Evolutionary conservation across 2,113 vertebrate species (phyloP), one percentile per base, ranked within the genome.

Genomic region (Tauraco erythrolophus): DNA sequence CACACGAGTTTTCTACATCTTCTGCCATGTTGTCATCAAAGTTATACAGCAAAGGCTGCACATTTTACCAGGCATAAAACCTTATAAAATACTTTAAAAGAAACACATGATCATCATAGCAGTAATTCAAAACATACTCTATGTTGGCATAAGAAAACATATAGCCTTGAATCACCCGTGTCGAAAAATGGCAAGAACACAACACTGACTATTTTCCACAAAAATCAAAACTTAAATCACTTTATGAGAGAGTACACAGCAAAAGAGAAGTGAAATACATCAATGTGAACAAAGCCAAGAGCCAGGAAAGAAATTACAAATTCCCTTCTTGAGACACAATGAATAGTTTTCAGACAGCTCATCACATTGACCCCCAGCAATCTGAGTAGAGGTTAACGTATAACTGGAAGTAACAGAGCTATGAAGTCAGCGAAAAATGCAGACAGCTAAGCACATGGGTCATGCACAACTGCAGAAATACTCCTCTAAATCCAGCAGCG

Each of bases 281-380:
- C 35, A 65, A 57, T 0, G 1, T 43, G 35, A 88, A 88, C 19
- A 41, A 89, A 93, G 19, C 11, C 7, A 8, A 80, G 31, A 58
- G 19, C 15, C 65, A 68, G 21, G 31, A 71, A 84, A 94, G 18
- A 93, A 93, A 96, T 72, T 22, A 64, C 3, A 64, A 82, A 95
- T 82, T 85, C 69, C 21, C 5, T 66, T 84, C 58, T 77, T n/a
- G 48, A 84, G 45, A 88, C 37, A 68, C 17, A 58, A 84, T 35
- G 39, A 95, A 93, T 78, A 96, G 50, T 94, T 88, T 89, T 92
- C 89, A 84, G 91, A 85, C 65, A 93, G 58, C 50, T 96, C 22
- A 21, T 71, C 76, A 60, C 68, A 90, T 95, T 92, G 95, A 95
- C 91, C 76, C 95, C 72, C 85, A 76, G 72, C 11, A 65, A 92